Evolutionary conservation across 1,140 invertebrate genomes (phyloP).

Genomic region (Drosophila ironensis): DNA sequence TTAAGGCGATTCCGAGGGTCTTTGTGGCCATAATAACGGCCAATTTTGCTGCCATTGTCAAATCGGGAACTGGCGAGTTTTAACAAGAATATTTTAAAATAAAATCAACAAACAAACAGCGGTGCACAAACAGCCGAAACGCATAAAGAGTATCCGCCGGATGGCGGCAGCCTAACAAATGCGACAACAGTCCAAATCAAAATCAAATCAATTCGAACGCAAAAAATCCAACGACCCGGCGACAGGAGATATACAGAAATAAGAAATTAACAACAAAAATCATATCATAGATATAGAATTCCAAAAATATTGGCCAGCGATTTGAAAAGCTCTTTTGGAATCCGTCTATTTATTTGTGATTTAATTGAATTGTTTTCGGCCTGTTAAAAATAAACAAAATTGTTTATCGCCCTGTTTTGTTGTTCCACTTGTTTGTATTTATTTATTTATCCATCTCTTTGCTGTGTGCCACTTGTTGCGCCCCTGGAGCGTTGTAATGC

Average conservation of each 20-base stretch:
- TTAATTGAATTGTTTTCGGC: slow-evolving; percentile 71
- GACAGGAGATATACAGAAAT: not conserved
- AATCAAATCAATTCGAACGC: slow-evolving; percentile 34
- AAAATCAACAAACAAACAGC: slow-evolving; percentile 8
- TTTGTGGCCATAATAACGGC: not conserved
- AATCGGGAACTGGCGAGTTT: slow-evolving; percentile 40
- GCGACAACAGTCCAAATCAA: slow-evolving; percentile 10
- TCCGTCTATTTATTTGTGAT: slow-evolving; percentile 76
- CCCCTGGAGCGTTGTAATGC: no score
- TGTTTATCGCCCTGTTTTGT: slow-evolving; percentile 26
- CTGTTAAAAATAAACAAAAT: slow-evolving; percentile 71
- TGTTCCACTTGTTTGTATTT: slow-evolving; percentile 24
- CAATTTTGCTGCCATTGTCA: slow-evolving; percentile 47
- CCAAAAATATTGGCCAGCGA: slow-evolving; percentile 23
- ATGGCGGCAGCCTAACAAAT: slow-evolving; percentile 22
- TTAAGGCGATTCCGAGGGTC: not conserved
- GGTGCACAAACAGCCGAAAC: slow-evolving; percentile 32
- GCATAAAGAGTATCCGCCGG: slow-evolving; percentile 46
- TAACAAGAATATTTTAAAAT: slow-evolving; percentile 1
- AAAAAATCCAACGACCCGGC: not conserved
- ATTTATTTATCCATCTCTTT: slow-evolving; percentile 13
- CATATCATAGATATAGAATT: slow-evolving; percentile 4
- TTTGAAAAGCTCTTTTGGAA: slow-evolving; percentile 67
- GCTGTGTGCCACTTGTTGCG: slow-evolving; percentile 42
- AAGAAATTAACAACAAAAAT: no score